Evolutionary conservation across 2,888 invertebrate genomes (phyloP).

Genomic region (Bedellia somnulentella): DNA sequence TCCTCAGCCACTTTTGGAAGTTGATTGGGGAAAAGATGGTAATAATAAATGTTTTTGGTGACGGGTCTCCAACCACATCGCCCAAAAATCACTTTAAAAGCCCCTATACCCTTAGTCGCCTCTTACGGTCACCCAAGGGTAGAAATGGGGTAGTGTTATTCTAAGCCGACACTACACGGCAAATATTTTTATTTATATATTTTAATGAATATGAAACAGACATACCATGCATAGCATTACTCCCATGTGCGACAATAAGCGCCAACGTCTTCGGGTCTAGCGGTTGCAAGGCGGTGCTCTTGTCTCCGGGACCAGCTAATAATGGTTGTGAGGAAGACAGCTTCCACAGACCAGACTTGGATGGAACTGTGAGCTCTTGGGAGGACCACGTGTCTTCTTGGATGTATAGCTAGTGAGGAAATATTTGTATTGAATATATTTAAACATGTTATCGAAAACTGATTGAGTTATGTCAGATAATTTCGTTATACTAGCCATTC

Average conservation of each 20-base stretch:
- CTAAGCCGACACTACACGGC: too few species aligned
- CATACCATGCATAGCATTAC: slow-evolving; percentile 68
- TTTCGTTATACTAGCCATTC: not conserved
- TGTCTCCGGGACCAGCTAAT: slow-evolving; percentile 28
- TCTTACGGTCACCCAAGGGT: too few species aligned
- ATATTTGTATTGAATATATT: not conserved
- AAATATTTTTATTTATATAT: too few species aligned
- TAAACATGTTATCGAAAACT: too few species aligned
- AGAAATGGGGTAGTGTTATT: too few species aligned
- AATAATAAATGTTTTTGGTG: too few species aligned
- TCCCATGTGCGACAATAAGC: slow-evolving; percentile 72
- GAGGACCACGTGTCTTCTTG: slow-evolving; percentile 58
- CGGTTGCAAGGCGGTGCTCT: slow-evolving; percentile 28
- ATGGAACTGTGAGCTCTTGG: slow-evolving; percentile 23
- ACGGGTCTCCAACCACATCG: too few species aligned
- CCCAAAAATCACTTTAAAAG: not conserved
- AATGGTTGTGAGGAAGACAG: slow-evolving; percentile 65
- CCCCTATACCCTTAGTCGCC: too few species aligned
- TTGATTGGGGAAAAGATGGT: too few species aligned
- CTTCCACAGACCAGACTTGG: slow-evolving; percentile 70
- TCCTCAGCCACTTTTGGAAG: too few species aligned
- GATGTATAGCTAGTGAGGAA: slow-evolving; percentile 61
- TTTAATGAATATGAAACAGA: not conserved
- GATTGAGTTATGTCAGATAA: not conserved
- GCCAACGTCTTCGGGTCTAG: slow-evolving; percentile 62